Evolutionary conservation across 1,140 invertebrate genomes (phyloP), one percentile per base, ranked within the genome.

Genomic region (Drosophila pachea): DNA sequence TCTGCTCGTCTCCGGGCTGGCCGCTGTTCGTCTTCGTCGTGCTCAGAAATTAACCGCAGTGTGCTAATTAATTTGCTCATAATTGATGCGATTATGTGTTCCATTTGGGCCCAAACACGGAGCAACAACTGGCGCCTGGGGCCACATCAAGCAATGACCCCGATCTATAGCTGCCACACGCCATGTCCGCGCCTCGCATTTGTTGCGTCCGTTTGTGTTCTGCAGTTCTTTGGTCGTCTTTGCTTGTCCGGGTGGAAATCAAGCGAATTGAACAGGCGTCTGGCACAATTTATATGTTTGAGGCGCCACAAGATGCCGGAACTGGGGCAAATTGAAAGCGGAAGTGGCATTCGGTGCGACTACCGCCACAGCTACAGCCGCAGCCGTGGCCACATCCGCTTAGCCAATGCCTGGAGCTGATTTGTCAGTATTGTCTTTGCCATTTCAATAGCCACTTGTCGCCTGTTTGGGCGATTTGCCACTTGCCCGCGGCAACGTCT

Each of bases 21-120:
- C 6, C 12, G 22, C 22, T 3, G 22, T 22, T 35, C n/a, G 48
- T 14, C 31, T 5, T 49, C 47, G 29, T 33, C 29, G 31, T 50
- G 31, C n/a, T 14, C 31, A 12, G 31, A 81, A 81, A 86, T 86
- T 86, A 86, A 86, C 81, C 81, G 71, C 81, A 81, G 68, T 72
- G 81, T 86, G 81, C 81, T 86, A 86, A 86, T 86, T 86, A 86
- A 86, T 86, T 86, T 86, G 76, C 81, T 86, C 81, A 86, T 86
- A 86, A 86, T 86, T 86, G 81, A 86, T 86, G 81, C 74, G 74
- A 86, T 86, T 86, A 86, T 86, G 76, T 81, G 81, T 71, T 76
- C 65, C 58, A 77, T 68, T 74, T 77, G 73, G 65, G 68, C 38
- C 68, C 67, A 50, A 71, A 74, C 55, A 77, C 14, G 47, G 22